Evolutionary conservation across 2,797 vertebrate genomes (phyloP), one percentile per base, ranked within the genome.

Genomic region (Rhinophrynus dorsalis): DNA sequence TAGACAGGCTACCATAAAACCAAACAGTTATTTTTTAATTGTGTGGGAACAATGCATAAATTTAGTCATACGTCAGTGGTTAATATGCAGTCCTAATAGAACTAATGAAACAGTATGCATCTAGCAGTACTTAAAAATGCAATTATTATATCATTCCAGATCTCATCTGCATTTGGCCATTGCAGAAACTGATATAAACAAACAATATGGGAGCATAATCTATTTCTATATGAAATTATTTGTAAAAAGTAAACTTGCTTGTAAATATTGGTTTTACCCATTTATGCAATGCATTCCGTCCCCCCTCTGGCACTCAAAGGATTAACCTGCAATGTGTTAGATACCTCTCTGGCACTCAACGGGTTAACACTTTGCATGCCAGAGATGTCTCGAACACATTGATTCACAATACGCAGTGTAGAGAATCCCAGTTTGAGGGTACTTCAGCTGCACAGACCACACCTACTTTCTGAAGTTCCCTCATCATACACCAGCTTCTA

Each of bases 11-110:
- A 78, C 82, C 77, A 82, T 88, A 90, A 91, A 90, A 87, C 76
- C 78, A 84, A 87, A 87, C 80, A 76, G 81, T 78, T 88, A 86
- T 85, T 87, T 80, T n/a, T 78, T 20, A 86, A 88, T 78, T 81
- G 77, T 86, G 74, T 74, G 80, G 78, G 83, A 85, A 71, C 76
- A 81, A 79, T 79, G 76, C 83, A 86, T 87, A 87, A 86, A 87
- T 88, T 83, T 82, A 78, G 81, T 74, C 76, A 72, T 78, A 82
- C 79, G 80, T 81, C 67, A 84, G 74, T 83, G 83, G 86, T 84
- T 84, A 85, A 86, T 85, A 85, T 83, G 60, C 75, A 72, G 75
- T 76, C 38, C 80, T 84, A 83, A 81, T 83, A 86, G 84, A 80
- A 85, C 74, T 52, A 87, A 82, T 76, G 76, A 59, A 67, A 58